phyloP scores from a whole-genome alignment of 2,797 vertebrate genomes.

The Enteromius fasciolatus region DNA sequence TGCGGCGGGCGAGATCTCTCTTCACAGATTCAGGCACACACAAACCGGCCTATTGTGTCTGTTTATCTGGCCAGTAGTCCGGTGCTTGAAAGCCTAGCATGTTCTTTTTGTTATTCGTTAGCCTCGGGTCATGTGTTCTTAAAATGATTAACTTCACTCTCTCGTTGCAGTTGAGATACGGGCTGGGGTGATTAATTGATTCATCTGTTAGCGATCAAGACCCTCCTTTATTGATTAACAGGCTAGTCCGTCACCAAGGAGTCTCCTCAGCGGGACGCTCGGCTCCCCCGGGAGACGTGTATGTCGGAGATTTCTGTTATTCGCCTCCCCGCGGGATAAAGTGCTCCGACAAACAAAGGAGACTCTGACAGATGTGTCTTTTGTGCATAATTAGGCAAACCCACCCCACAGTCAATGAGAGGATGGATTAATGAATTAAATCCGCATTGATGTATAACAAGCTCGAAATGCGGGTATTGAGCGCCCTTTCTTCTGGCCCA shows the following conservation, averaged over 20 bases:
- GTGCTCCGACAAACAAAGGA: constrained; percentile 67
- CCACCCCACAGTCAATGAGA: constrained; percentile 68
- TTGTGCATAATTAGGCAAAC: constrained; percentile 73
- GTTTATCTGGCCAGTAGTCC: constrained; percentile 25
- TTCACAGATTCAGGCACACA: constrained; percentile 5
- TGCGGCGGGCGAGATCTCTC: constrained; percentile 13
- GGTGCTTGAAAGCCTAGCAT: constrained; percentile 18
- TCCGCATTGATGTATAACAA: constrained; percentile 68
- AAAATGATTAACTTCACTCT: constrained; percentile 66
- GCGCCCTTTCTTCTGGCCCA: constrained; percentile 24
- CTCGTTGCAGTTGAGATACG: constrained; percentile 62
- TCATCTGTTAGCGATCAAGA: constrained; percentile 69
- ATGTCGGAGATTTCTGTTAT: constrained; percentile 44
- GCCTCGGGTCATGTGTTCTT: constrained; percentile 40
- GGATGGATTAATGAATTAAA: constrained; percentile 69
- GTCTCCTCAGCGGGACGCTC: constrained; percentile 46
- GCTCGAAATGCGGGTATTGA: constrained; percentile 61
- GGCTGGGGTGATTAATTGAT: constrained; percentile 69
- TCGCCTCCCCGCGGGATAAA: constrained; percentile 63
- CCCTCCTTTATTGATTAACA: constrained; percentile 66
- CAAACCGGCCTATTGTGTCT: constrained; percentile 16
- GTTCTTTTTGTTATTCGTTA: constrained; percentile 30
- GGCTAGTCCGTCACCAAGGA: constrained; percentile 67
- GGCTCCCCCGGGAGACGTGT: constrained; percentile 59
- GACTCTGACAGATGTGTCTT: constrained; percentile 72